phyloP scores from a whole-genome alignment of 2,888 invertebrate species.

The Patella ulyssiponensis region DNA sequence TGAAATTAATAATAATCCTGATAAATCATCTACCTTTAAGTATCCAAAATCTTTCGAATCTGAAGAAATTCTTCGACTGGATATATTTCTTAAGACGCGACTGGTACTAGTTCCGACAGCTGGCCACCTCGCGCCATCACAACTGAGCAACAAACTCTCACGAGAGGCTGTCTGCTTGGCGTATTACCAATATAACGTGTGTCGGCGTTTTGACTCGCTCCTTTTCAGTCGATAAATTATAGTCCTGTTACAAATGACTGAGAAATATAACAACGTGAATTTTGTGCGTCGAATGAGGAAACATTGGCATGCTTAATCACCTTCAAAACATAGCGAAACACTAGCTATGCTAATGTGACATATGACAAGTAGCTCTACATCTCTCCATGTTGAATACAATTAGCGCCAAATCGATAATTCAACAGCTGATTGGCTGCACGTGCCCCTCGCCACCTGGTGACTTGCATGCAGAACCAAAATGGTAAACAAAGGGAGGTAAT shows the following conservation, averaged over 20 bases:
- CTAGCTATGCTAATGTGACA: constrained; percentile 37
- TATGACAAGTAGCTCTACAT: constrained; percentile 32
- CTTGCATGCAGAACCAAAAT: constrained; percentile 31
- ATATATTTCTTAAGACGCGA: background rate
- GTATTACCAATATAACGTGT: background rate
- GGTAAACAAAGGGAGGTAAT: constrained; percentile 32
- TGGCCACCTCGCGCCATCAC: constrained; percentile 6
- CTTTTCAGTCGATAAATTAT: no score
- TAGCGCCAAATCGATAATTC: constrained; percentile 47
- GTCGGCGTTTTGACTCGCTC: constrained; percentile 1
- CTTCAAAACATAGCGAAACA: constrained; percentile 15
- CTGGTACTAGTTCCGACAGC: constrained; percentile 1
- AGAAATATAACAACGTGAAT: no score
- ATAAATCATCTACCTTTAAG: no score
- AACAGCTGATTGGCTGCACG: constrained; percentile 43
- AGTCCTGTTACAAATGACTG: no score
- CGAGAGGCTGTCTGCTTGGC: constrained; percentile 12
- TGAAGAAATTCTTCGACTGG: no score
- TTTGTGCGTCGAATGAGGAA: background rate
- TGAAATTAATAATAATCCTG: no score
- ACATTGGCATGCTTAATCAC: background rate
- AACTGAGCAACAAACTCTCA: constrained; percentile 11
- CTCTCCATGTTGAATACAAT: constrained; percentile 52
- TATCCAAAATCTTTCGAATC: no score
- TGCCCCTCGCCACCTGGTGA: constrained; percentile 13